Evolutionary conservation across 2,888 invertebrate genomes (phyloP).

Genomic region (Patella depressa): DNA sequence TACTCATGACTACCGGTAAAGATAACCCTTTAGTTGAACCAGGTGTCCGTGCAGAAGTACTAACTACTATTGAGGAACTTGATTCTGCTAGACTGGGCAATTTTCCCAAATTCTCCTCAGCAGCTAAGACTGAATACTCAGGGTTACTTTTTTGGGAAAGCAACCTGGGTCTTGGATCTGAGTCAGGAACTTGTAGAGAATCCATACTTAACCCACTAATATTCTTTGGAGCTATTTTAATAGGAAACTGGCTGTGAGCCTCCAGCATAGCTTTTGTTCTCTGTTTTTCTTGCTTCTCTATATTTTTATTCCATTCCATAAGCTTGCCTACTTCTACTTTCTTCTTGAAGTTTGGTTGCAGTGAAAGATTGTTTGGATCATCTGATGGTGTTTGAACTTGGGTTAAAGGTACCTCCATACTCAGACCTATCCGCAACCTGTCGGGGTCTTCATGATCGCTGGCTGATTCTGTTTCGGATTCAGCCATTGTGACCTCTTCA

Average conservation of each 20-base stretch:
- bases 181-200: not conserved
- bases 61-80: not conserved
- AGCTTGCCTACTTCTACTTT: slow-evolving; percentile 40
- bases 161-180: not conserved
- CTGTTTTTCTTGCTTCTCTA: slow-evolving; percentile 34
- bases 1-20: not conserved
- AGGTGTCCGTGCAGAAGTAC: not conserved
- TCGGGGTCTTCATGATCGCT: slow-evolving; percentile 20
- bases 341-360: slow-evolving; percentile 36
- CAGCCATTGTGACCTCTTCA: slow-evolving; percentile 32
- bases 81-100: not conserved
- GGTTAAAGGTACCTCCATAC: not conserved
- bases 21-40: not conserved
- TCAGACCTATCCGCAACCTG: not conserved
- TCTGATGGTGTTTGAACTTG: not conserved
- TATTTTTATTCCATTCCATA: slow-evolving; percentile 35
- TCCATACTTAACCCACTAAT: slow-evolving; percentile 10
- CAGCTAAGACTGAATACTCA: slow-evolving; percentile 6
- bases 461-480: slow-evolving; percentile 23
- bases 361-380: slow-evolving; percentile 20
- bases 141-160: slow-evolving; percentile 15
- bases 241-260: slow-evolving; percentile 41
- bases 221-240: slow-evolving; percentile 49
- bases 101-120: not conserved
- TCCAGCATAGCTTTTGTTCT: slow-evolving; percentile 32